Conservation (phyloP, 2,113 vertebrate species). For the Polypterus senegalus region DNA sequence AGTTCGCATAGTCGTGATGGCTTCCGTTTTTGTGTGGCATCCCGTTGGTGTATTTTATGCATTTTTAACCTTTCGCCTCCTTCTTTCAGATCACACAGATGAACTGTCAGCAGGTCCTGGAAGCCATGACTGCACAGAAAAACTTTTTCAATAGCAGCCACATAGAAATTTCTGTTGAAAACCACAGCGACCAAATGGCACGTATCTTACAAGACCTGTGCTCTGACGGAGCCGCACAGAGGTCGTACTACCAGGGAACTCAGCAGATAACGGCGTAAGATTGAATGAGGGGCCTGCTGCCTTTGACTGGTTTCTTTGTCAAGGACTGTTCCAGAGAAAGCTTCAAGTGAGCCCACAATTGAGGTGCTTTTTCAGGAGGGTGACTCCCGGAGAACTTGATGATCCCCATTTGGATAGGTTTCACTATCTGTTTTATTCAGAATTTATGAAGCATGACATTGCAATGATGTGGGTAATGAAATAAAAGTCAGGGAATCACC, state of each 20-base stretch:
- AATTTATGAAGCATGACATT: too few relatives aligned
- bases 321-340: too few relatives aligned
- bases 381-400: too few relatives aligned
- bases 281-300: not conserved
- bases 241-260: constrained; percentile 75
- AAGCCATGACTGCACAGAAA: constrained; percentile 39
- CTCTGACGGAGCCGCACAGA: constrained; percentile 50
- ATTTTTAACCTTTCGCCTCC: too few relatives aligned
- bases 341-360: too few relatives aligned
- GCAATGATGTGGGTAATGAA: too few relatives aligned
- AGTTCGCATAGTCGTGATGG: too few relatives aligned
- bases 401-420: constrained; percentile 43
- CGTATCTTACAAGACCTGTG: constrained; percentile 58
- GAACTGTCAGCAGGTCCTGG: constrained; percentile 53
- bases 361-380: too few relatives aligned
- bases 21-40: too few relatives aligned
- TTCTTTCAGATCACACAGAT: constrained; percentile 43
- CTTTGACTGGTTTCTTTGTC: too few relatives aligned
- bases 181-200: constrained; percentile 47
- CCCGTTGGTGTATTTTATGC: too few relatives aligned
- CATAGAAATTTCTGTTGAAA: constrained; percentile 41
- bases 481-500: too few relatives aligned
- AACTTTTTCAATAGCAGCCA: constrained; percentile 38
- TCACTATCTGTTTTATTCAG: constrained; percentile 40
- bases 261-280: constrained; percentile 77